Evolutionary conservation across 2,888 invertebrate species (phyloP), one percentile per base, ranked within the genome.

Genomic region (Acanthoscelides obtectus): DNA sequence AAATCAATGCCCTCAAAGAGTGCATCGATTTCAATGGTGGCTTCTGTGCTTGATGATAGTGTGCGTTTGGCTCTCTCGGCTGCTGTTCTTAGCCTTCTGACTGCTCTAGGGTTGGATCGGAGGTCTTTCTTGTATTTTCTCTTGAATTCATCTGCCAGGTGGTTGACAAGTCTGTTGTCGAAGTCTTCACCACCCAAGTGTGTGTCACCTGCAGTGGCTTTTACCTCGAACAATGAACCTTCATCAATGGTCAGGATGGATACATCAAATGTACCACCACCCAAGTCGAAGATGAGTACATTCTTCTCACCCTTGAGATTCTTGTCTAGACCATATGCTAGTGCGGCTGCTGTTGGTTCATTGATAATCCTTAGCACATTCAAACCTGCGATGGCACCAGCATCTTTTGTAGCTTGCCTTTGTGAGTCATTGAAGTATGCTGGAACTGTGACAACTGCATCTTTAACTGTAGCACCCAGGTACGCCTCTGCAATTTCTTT

Each of bases 281-380:
- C 90, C 72, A 91, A 86, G 81, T 91, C 91, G 81, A 91, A 91
- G 76, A 91, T 91, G 86, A 22, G 91, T 90, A 91, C 90, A 79
- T 80, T 79, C 63, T 68, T 76, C 70, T 80, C 79, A 2, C 79
- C 80, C 69, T 79, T 79, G 21, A 79, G 69, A 71, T 79, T 80
- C 74, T 80, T 80, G 69, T 80, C 80, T 27, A 80, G 73, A 20
- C 79, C 80, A 71, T 80, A 79, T 12, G 79, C 80, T 8, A 80
- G 71, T 20, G 75, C 81, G 76, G 77, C 80, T 75, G 76, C 72
- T 66, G 78, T 76, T 4, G 94, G 94, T 82, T 95, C 94, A 83
- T 94, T 94, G 80, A 94, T 93, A 78, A 95, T 94, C 73, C 94
- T 88, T 25, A 95, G 86, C 6, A 95, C 93, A 82, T 94, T 94